phyloP scores from a whole-genome alignment of 2,113 vertebrate genomes.

The Ictalurus furcatus region DNA sequence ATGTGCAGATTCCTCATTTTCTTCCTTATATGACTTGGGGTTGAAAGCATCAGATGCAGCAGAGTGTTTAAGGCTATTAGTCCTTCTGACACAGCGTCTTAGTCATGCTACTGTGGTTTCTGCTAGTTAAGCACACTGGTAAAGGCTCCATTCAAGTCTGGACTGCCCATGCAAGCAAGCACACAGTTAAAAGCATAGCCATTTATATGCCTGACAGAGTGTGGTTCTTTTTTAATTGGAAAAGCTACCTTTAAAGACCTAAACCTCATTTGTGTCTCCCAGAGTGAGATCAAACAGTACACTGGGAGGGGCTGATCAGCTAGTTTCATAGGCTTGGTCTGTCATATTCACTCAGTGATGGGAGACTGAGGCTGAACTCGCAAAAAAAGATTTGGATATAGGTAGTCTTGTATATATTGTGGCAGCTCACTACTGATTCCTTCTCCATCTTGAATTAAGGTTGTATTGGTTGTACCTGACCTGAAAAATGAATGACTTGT shows the following conservation, averaged over 20 bases:
- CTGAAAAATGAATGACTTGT: neutral
- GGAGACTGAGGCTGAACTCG: neutral
- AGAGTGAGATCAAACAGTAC: slow-evolving; percentile 55
- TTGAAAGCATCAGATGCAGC: slow-evolving; percentile 71
- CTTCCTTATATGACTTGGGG: slow-evolving; percentile 67
- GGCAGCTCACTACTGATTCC: neutral
- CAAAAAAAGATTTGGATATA: neutral
- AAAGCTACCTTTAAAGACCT: slow-evolving; percentile 64
- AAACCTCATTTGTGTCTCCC: slow-evolving; percentile 58
- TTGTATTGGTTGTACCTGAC: neutral
- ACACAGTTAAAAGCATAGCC: slow-evolving; percentile 55
- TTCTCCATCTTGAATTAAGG: neutral
- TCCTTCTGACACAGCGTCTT: slow-evolving; percentile 67
- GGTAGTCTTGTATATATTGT: neutral
- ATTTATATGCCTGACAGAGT: slow-evolving; percentile 63
- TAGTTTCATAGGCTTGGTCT: slow-evolving; percentile 2
- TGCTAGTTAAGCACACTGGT: slow-evolving; percentile 71
- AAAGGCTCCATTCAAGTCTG: slow-evolving; percentile 58
- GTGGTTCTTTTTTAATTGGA: slow-evolving; percentile 65
- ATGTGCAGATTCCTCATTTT: slow-evolving; percentile 60
- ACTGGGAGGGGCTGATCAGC: neutral
- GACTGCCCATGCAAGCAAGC: slow-evolving; percentile 43
- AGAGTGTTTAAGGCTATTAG: slow-evolving; percentile 73
- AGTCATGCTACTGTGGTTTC: slow-evolving; percentile 67
- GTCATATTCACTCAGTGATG: slow-evolving; percentile 24